Percentiles rank a stretch among this genome's conserved stretches.
Evolutionary conservation across 2,113 vertebrate genomes (phyloP).

Genomic region (Acrocephalus arundinaceus): DNA sequence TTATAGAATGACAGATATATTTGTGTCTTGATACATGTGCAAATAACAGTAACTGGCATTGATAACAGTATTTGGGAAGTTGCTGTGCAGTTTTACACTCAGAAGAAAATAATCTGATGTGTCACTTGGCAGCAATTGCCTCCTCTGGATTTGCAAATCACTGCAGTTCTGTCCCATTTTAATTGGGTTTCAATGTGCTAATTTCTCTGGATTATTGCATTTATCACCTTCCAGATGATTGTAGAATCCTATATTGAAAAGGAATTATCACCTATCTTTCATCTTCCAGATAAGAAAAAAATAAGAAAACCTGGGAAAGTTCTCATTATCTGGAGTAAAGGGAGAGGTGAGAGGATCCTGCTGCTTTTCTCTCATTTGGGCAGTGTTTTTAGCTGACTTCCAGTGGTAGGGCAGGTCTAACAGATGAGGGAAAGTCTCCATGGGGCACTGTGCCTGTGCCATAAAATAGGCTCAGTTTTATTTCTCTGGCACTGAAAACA

Average conservation of each 20-base stretch:
- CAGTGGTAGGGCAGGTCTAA: background rate
- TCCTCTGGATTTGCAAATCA: background rate
- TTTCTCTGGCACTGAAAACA: background rate
- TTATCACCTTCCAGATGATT: background rate
- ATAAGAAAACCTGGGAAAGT: background rate
- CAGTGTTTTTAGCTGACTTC: background rate
- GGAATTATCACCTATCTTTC: background rate
- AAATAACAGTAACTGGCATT: background rate
- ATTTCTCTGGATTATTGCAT: background rate
- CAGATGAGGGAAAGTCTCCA: background rate
- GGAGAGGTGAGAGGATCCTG: background rate
- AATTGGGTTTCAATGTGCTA: background rate
- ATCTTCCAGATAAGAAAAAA: background rate
- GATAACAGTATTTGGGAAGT: background rate
- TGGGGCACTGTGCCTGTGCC: background rate
- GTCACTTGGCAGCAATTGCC: background rate
- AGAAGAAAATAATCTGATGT: background rate
- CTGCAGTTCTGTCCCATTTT: background rate
- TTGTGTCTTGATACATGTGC: background rate
- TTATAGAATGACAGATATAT: background rate
- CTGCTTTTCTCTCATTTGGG: background rate
- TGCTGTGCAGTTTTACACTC: background rate
- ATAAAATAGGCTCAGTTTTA: background rate
- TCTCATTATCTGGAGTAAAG: background rate
- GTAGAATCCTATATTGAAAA: background rate